Evolutionary conservation across 1,140 invertebrate species (phyloP).

Genomic region (Zaprionus inermis): DNA sequence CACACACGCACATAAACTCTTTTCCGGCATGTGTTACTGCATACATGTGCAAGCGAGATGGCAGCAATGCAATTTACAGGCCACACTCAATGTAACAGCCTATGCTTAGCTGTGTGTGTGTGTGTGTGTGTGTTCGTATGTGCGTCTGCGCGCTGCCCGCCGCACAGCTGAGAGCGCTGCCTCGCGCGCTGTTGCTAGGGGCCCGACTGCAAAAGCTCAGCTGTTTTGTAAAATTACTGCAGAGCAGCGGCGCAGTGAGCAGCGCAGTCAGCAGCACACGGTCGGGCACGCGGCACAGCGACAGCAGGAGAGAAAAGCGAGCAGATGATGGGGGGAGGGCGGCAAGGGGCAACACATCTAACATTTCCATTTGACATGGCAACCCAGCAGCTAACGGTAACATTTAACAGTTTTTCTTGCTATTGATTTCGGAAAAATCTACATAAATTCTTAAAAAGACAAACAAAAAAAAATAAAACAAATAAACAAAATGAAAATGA

Average conservation of each 20-base stretch:
- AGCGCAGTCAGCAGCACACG: too few relatives aligned
- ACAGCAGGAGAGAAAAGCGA: background rate
- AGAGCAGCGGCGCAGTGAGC: background rate
- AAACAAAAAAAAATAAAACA: conserved; percentile 16
- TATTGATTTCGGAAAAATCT: conserved; percentile 35
- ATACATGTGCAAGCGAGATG: conserved; percentile 58
- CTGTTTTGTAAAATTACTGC: conserved; percentile 41
- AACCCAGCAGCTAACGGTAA: conserved; percentile 16
- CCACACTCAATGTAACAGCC: conserved; percentile 66
- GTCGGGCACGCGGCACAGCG: background rate
- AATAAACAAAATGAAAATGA: conserved; percentile 22
- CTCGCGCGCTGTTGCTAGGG: conserved; percentile 46
- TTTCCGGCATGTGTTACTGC: conserved; percentile 69
- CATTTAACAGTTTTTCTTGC: conserved; percentile 6
- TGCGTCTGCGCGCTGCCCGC: conserved; percentile 43
- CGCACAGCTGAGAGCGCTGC: conserved; percentile 47
- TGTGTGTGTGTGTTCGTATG: conserved; percentile 14
- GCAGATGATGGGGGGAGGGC: background rate
- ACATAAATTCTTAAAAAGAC: conserved; percentile 18
- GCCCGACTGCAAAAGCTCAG: conserved; percentile 54
- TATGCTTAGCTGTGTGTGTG: conserved; percentile 16
- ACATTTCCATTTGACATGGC: conserved; percentile 33
- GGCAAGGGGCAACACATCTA: background rate
- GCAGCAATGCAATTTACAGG: conserved; percentile 76
- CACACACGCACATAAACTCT: conserved; percentile 28